A percentile compares a stretch with the other conserved stretches of the same genome.
Evolutionary conservation across 2,888 invertebrate genomes (phyloP).

Genomic region (Hipparchia semele): DNA sequence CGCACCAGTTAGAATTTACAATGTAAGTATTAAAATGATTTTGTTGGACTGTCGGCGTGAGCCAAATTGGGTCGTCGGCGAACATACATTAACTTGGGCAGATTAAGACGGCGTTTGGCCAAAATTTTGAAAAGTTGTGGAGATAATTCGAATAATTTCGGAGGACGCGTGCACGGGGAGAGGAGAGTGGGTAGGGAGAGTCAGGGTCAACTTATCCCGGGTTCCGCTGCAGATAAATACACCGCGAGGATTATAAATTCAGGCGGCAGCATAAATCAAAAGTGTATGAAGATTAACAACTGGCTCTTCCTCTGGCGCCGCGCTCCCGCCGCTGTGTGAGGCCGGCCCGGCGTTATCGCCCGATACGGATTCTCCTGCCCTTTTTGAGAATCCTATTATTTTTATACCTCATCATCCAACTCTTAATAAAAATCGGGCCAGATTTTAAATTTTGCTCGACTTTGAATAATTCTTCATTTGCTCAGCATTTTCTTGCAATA

Average conservation of each 20-base stretch:
- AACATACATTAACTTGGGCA: constrained; percentile 28
- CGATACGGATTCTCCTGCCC: neutral
- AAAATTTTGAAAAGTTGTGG: constrained; percentile 42
- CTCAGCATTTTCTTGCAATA: too few species aligned
- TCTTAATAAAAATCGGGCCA: too few species aligned
- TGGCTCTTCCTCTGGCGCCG: too few species aligned
- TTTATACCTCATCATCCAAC: neutral
- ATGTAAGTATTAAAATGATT: too few species aligned
- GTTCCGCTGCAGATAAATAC: constrained; percentile 28
- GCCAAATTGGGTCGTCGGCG: neutral
- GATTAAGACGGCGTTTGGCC: constrained; percentile 35
- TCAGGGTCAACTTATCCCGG: constrained; percentile 35
- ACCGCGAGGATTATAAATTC: constrained; percentile 33
- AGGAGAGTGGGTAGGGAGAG: constrained; percentile 29
- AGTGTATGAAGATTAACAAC: constrained; percentile 14
- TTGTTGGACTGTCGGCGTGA: neutral
- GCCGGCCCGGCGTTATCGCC: too few species aligned
- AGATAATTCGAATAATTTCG: constrained; percentile 45
- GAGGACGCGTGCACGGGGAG: constrained; percentile 26
- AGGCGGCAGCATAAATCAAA: constrained; percentile 20
- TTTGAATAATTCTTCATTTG: too few species aligned
- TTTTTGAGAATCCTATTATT: neutral
- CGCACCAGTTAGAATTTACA: too few species aligned
- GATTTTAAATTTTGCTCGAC: too few species aligned
- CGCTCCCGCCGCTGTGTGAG: too few species aligned